Evolutionary conservation across 2,797 vertebrate species (phyloP), one percentile per base, ranked within the genome.

Genomic region (Cynopterus sphinx): DNA sequence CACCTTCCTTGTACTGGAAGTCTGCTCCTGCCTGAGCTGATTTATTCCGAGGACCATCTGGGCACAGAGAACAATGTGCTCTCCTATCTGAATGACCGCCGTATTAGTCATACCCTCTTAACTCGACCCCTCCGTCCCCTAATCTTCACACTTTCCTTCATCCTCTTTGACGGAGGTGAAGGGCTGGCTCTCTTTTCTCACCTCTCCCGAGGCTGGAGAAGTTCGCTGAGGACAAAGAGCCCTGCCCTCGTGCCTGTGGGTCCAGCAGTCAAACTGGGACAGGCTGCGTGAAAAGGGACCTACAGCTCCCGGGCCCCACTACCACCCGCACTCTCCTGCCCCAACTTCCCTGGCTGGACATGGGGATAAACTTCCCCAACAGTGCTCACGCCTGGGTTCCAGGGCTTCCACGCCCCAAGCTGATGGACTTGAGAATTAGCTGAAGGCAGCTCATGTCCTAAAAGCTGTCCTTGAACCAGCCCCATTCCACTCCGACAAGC

Each of bases 21-120:
- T 98, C 97, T 55, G 55, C 22, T 46, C 96, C 83, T 43, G 41
- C 94, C 36, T 51, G 91, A 85, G 65, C 55, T 97, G 98, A 99
- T 98, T 98, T 98, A 99, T 98, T 99, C 99, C 94, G 91, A 98
- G 98, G 98, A 98, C 98, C 99, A 99, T 99, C 99, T 99, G 99
- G 98, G 98, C 98, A 97, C 96, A 97, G 98, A 98, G 98, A 98
- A 99, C 99, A 99, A 99, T 98, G 98, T 95, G 97, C 97, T 87
- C 95, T 96, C 55, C 31, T 79, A 61, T 95, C 93, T 97, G 85
- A 33, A 96, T 98, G 98, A 98, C 95, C 81, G 92, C 96, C 95
- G 74, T 98, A 98, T 99, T 99, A 99, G 99, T 99, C 99, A 99
- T 99, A 99, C 98, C 98, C 98, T 99, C 98, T 98, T 98, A 96